Percentiles rank a stretch among this genome's conserved stretches.
These are phyloP conservation scores for Linepithema humile DNA, from an alignment of 1,140 invertebrate genomes.

Conservation along the genomic window DNA sequence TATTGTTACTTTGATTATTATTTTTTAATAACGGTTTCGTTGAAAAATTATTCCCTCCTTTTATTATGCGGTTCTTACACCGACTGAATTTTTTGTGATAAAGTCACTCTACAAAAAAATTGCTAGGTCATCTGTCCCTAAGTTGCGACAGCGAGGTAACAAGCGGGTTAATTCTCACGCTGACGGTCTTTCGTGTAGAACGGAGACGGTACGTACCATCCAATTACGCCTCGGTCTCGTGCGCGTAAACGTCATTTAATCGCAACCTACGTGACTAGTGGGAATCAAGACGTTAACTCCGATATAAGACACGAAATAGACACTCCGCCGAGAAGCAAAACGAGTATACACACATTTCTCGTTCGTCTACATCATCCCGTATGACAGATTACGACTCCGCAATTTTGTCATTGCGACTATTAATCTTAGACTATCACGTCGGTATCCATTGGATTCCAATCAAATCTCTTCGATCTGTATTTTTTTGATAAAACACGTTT, in stretches of 20 bases:
- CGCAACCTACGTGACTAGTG: conserved; percentile 61
- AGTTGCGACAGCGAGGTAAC: conserved; percentile 9
- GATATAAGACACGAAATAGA: conserved; percentile 56
- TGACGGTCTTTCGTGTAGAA: conserved; percentile 1
- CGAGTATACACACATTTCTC: conserved; percentile 34
- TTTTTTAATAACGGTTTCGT: too few relatives aligned
- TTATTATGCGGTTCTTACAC: not conserved
- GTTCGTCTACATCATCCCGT: conserved; percentile 13
- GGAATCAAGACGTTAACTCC: conserved; percentile 63
- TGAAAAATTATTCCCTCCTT: too few relatives aligned
- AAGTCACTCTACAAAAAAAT: not conserved
- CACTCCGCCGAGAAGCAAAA: conserved; percentile 28
- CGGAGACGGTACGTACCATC: conserved; percentile 53
- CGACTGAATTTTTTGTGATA: not conserved
- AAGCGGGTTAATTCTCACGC: conserved; percentile 61
- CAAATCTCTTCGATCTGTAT: not conserved
- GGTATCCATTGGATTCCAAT: not conserved
- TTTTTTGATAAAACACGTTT: not conserved
- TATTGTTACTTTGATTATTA: too few relatives aligned
- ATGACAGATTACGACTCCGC: conserved; percentile 9
- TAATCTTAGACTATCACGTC: not conserved
- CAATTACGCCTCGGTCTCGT: conserved; percentile 55
- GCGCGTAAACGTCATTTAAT: conserved; percentile 62
- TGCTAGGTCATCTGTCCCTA: not conserved
- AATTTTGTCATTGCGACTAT: conserved; percentile 4